Percentiles rank a stretch among this genome's conserved stretches.
phyloP scores from a whole-genome alignment of 2,797 vertebrate species.

The Amazona finschi region DNA sequence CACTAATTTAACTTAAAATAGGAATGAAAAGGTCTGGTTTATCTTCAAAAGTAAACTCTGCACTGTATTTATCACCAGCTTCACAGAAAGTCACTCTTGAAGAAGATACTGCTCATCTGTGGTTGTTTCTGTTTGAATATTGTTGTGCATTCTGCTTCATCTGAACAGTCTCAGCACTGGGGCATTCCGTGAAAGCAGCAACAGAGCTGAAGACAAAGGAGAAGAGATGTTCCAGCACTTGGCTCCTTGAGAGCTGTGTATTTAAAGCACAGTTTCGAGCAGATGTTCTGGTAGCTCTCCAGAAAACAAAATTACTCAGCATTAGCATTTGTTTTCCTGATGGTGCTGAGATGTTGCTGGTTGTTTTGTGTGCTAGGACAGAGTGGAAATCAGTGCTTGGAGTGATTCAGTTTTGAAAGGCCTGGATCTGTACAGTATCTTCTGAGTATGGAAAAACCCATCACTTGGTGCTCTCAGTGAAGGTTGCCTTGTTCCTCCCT shows the following conservation, averaged over 20 bases:
- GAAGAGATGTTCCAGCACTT: not conserved
- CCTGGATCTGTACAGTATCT: not conserved
- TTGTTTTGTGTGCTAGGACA: not conserved
- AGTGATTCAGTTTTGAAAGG: not conserved
- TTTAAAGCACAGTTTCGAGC: not conserved
- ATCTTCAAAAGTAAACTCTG: slow-evolving; percentile 20
- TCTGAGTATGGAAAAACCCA: not conserved
- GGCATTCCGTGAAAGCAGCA: not conserved
- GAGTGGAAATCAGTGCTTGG: not conserved
- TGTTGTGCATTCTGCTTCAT: not conserved
- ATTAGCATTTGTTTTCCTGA: not conserved
- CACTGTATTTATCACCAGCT: not conserved
- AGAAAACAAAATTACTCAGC: not conserved
- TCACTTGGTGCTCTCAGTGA: not conserved
- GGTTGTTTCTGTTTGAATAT: not conserved
- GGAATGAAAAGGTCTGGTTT: not conserved
- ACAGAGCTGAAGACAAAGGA: not conserved
- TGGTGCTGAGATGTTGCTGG: not conserved
- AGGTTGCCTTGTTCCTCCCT: not conserved
- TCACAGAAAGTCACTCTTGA: not conserved
- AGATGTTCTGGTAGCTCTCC: not conserved
- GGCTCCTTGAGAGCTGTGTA: not conserved
- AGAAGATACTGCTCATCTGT: not conserved
- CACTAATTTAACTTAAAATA: not conserved
- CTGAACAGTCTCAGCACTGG: not conserved